Base-by-base conservation (phyloP, 2,797 vertebrate genomes). In the Hydrolagus colliei region DNA sequence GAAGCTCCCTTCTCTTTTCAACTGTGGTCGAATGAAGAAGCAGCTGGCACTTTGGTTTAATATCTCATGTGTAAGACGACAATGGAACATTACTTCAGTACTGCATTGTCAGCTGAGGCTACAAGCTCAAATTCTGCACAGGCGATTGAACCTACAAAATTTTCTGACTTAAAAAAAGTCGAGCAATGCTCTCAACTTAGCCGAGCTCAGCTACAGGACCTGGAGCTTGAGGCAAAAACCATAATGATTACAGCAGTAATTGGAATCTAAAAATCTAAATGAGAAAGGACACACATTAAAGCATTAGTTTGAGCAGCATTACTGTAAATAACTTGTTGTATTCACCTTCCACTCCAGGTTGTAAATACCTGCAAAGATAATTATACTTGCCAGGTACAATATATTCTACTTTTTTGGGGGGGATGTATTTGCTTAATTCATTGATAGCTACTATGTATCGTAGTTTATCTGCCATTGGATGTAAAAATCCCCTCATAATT, bases 141-240 rank as follows among this genome's bases (percentile, higher is more conserved):
- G 41, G 41, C 27, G 6, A 52, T 52, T 52, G 41, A 52, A 52
- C 6, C 41, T 6, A 52, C 6, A 52, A 27, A 52, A 52, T 52
- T 1, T 52, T 52, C 41, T 52, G 41, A 52, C 41, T 52, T 6
- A 52, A 52, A 52, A 52, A 52, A 52, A 52, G 41, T 1, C 6
- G 41, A 52, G 41, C 41, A 52, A 6, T 52, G 2, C 41, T 52
- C 41, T 52, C 41, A 52, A 52, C 41, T 52, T 0, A 82, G 79
- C 65, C 67, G 41, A 20, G n/a, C 65, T 52, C 71, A 10, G 9
- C 18, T 71, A 65, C 22, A 16, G 61, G 9, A 16, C 16, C 65
- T 84, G 65, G 63, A 84, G 27, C 16, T 84, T 84, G 71, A 84
- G n/a, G 2, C 41, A 35, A 84, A 41, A 84, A 84, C 67, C 35